Percentiles rank a stretch among this genome's conserved stretches.
Evolutionary conservation across 2,888 invertebrate genomes (phyloP).

Genomic region (Cephus pulcher): DNA sequence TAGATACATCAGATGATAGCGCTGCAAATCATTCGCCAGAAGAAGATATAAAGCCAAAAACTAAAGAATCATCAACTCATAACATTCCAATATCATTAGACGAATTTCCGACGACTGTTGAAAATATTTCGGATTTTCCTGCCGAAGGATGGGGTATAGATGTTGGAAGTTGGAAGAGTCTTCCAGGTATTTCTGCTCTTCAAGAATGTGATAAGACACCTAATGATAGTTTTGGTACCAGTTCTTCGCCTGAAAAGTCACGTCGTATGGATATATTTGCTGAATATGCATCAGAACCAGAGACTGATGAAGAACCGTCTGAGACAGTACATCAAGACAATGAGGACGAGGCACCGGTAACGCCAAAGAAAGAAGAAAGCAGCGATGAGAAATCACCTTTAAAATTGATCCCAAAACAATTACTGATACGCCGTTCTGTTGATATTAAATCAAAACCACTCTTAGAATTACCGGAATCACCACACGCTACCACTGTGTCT

Average conservation of each 20-base stretch:
- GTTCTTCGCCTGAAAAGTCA: neutral
- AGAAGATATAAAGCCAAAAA: neutral
- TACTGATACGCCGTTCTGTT: constrained; percentile 41
- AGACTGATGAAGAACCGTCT: constrained; percentile 19
- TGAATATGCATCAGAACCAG: constrained; percentile 29
- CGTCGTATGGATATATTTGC: constrained; percentile 49
- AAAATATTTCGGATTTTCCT: neutral
- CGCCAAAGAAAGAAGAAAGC: constrained; percentile 25
- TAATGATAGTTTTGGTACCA: neutral
- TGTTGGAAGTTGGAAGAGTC: neutral
- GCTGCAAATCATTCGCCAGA: neutral
- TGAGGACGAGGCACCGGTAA: constrained; percentile 8
- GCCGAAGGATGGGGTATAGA: neutral
- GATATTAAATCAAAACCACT: neutral
- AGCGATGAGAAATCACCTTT: constrained; percentile 31
- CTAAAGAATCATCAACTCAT: constrained; percentile 12
- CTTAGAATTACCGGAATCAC: neutral
- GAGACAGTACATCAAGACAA: constrained; percentile 18
- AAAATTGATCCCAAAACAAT: constrained; percentile 55
- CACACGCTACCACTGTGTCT: constrained; percentile 13
- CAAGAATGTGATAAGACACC: neutral
- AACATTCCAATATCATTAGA: constrained; percentile 17
- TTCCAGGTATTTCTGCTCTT: neutral
- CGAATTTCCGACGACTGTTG: constrained; percentile 9
- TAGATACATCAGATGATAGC: constrained; percentile 16